These are phyloP conservation scores for Vollenhovia emeryi DNA, from an alignment of 1,140 invertebrate genomes.

Conservation along the genomic window DNA sequence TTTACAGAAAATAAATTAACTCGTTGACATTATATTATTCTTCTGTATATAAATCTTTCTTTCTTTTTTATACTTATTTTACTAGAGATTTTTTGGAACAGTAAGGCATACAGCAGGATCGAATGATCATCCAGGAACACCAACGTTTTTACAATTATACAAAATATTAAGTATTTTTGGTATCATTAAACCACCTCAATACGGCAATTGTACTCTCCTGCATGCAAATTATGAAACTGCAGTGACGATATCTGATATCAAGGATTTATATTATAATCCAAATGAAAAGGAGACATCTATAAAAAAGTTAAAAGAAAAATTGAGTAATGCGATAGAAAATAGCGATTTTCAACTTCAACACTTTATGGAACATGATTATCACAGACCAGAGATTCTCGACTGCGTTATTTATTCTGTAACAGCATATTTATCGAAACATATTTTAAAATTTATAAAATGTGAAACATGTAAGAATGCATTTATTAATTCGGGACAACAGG, in stretches of 20 bases:
- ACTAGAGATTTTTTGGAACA: constrained; percentile 10
- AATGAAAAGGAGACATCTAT: neutral
- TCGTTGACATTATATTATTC: neutral
- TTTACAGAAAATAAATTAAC: too few relatives aligned
- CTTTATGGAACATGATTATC: neutral
- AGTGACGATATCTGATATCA: neutral
- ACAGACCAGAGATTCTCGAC: neutral
- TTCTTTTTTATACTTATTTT: neutral
- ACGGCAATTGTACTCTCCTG: neutral
- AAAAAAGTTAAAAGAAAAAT: neutral
- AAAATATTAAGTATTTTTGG: neutral
- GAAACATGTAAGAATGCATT: neutral
- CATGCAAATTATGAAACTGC: neutral
- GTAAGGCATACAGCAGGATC: neutral
- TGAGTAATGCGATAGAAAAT: neutral
- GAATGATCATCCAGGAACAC: neutral
- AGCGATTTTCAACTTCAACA: neutral
- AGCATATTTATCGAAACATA: neutral
- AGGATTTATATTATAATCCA: neutral
- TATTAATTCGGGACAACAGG: neutral
- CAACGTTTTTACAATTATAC: neutral
- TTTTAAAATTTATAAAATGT: neutral
- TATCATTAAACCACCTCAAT: neutral
- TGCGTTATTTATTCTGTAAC: neutral
- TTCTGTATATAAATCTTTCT: neutral